Conservation (phyloP, 2,113 vertebrate species). For the Trichomycterus rosablanca region DNA sequence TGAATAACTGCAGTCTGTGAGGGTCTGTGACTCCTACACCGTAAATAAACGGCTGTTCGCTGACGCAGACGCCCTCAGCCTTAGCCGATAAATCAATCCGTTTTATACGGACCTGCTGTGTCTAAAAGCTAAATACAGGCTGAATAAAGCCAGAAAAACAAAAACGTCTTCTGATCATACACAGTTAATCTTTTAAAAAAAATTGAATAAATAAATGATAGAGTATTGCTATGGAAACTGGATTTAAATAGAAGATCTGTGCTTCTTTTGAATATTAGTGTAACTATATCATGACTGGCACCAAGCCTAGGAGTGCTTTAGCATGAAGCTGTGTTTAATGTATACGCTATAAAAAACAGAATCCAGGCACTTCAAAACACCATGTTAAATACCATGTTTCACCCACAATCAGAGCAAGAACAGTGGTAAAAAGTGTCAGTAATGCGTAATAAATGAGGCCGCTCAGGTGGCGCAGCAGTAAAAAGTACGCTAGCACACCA, state of each 20-base stretch:
- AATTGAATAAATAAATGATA: neutral
- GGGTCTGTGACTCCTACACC: neutral
- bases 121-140: neutral
- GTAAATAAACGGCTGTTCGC: neutral
- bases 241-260: neutral
- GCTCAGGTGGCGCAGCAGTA: too few relatives aligned
- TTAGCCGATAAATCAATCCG: neutral
- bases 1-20: neutral
- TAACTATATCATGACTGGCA: neutral
- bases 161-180: neutral
- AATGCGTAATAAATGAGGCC: too few relatives aligned
- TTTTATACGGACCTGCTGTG: neutral
- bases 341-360: too few relatives aligned
- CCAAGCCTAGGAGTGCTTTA: too few relatives aligned
- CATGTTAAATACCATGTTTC: too few relatives aligned
- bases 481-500: too few relatives aligned
- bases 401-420: too few relatives aligned
- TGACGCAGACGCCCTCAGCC: neutral
- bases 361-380: too few relatives aligned
- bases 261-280: too few relatives aligned
- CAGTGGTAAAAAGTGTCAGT: too few relatives aligned
- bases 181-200: constrained; percentile 9
- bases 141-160: neutral
- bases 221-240: constrained; percentile 11
- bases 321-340: too few relatives aligned